phyloP scores from a whole-genome alignment of 2,797 vertebrate genomes.

The Enoplosus armatus region DNA sequence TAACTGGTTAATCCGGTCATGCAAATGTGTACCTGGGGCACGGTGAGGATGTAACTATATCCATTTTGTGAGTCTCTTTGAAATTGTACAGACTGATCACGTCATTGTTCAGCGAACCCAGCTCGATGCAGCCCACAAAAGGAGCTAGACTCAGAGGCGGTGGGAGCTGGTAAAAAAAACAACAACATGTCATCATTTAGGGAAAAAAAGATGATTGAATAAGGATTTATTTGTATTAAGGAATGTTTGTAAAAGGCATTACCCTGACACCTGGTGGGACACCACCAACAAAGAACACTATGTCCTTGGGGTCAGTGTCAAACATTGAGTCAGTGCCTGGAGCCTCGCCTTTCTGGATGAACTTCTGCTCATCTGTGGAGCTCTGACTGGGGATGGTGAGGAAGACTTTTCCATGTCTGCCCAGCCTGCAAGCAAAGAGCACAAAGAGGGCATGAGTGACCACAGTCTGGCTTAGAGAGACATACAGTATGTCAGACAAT shows the following conservation, averaged over 20 bases:
- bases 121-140: constrained; percentile 94
- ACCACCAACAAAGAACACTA: constrained; percentile 94
- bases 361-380: constrained; percentile 94
- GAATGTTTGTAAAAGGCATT: constrained; percentile 15
- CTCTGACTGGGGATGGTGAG: constrained; percentile 94
- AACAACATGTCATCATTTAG: not conserved
- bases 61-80: constrained; percentile 89
- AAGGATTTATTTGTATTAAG: not conserved
- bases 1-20: not conserved
- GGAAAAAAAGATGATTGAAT: not conserved
- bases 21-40: constrained; percentile 89
- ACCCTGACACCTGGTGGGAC: constrained; percentile 91
- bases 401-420: constrained; percentile 95
- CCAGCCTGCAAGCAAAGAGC: constrained; percentile 85
- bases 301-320: constrained; percentile 90
- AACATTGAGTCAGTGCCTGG: constrained; percentile 90
- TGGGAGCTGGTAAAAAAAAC: constrained; percentile 86
- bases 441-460: constrained; percentile 7
- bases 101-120: constrained; percentile 94
- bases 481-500: not conserved
- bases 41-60: constrained; percentile 86
- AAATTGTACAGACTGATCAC: constrained; percentile 98
- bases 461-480: not conserved
- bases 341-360: constrained; percentile 95
- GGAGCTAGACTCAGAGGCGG: constrained; percentile 91